These are phyloP conservation scores for Xiphorhynchus elegans DNA, from an alignment of 2,113 vertebrate genomes.

Conservation along the genomic window DNA sequence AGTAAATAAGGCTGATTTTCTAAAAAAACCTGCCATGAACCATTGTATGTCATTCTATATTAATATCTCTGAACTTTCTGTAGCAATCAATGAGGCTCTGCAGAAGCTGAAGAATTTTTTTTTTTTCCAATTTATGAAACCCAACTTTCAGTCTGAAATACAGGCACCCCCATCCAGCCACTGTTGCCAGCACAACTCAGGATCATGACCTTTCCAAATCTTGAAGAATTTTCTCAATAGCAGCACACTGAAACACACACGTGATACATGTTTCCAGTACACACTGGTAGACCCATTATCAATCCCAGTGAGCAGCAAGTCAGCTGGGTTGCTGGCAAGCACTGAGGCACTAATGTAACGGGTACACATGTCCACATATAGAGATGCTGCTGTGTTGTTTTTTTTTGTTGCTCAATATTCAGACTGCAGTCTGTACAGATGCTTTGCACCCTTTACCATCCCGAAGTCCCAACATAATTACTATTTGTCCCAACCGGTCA, in stretches of 20 bases:
- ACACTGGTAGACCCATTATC: background rate
- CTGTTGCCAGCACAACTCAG: background rate
- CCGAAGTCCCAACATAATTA: background rate
- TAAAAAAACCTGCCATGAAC: background rate
- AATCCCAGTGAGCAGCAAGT: background rate
- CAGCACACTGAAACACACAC: background rate
- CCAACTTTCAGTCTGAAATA: background rate
- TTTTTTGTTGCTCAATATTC: background rate
- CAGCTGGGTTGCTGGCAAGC: background rate
- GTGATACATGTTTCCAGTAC: background rate
- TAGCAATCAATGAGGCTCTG: background rate
- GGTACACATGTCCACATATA: background rate
- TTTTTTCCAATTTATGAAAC: background rate
- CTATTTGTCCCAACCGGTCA: background rate
- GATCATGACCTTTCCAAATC: background rate
- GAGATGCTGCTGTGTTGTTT: background rate
- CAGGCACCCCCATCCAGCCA: accelerated
- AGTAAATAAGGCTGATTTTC: background rate
- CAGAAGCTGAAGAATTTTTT: background rate
- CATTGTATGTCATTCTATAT: background rate
- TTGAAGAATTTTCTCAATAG: background rate
- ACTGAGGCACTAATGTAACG: background rate
- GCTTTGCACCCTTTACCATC: background rate
- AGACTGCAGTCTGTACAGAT: background rate
- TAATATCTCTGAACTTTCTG: background rate